Conservation (phyloP, 2,888 invertebrate species). For the Periphyllus acericola region DNA sequence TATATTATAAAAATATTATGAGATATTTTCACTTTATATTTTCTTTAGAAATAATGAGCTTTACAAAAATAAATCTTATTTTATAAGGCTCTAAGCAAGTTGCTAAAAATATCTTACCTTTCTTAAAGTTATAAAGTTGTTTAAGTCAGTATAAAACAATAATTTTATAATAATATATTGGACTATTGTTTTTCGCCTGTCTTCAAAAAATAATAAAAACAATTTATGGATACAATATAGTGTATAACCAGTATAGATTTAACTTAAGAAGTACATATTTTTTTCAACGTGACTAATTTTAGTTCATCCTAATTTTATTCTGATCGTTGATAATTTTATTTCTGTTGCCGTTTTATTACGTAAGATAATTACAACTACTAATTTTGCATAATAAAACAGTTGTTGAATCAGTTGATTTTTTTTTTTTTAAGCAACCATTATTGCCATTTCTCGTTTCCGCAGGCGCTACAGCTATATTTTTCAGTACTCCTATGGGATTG, state of each 20-base stretch:
- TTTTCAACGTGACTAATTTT: no score
- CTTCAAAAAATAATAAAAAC: not conserved
- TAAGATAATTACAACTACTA: no score
- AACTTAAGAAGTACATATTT: no score
- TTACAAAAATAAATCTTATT: constrained; percentile 20
- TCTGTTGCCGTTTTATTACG: no score
- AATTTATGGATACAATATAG: not conserved
- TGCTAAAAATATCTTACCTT: constrained; percentile 7
- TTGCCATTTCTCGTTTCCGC: not conserved
- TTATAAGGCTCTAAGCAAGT: constrained; percentile 1
- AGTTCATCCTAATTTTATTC: no score
- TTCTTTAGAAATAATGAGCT: constrained; percentile 19
- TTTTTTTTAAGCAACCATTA: not conserved
- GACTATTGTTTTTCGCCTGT: not conserved
- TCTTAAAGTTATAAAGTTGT: constrained; percentile 11
- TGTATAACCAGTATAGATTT: no score
- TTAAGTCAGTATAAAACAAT: not conserved
- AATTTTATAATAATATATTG: not conserved
- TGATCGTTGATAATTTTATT: no score
- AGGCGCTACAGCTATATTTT: not conserved
- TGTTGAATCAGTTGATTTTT: not conserved
- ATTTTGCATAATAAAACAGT: not conserved
- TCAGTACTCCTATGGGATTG: not conserved
- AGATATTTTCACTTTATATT: constrained; percentile 28
- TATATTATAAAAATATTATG: constrained; percentile 29